Percentiles rank a stretch among this genome's conserved stretches.
phyloP scores from a whole-genome alignment of 2,113 vertebrate genomes.

The Apistogramma diplotaenia region DNA sequence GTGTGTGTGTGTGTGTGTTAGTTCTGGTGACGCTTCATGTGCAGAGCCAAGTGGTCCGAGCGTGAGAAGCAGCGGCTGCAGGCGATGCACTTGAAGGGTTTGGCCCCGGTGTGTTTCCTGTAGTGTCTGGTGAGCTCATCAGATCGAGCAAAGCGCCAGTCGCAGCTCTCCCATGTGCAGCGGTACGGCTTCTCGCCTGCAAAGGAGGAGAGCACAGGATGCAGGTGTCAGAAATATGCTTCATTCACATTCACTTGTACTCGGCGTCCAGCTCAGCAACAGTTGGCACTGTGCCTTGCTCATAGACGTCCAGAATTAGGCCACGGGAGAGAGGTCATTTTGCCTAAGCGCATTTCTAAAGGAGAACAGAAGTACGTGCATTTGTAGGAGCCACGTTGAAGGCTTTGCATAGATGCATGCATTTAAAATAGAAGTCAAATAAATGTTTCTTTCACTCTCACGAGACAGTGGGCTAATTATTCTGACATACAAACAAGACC shows the following conservation, averaged over 20 bases:
- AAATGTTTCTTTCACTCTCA: neutral
- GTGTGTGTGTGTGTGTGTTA: conserved; percentile 24
- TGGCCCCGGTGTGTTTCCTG: conserved; percentile 88
- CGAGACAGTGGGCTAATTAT: neutral
- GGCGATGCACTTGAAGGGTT: conserved; percentile 85
- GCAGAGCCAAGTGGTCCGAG: conserved; percentile 88
- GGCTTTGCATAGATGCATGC: too few species aligned
- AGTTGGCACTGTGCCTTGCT: too few species aligned
- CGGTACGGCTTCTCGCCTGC: conserved; percentile 76
- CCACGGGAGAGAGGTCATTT: too few species aligned
- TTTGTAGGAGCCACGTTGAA: too few species aligned
- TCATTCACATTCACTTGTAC: too few species aligned
- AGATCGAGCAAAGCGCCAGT: conserved; percentile 88
- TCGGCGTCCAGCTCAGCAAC: too few species aligned
- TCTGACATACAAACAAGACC: neutral
- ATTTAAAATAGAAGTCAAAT: too few species aligned
- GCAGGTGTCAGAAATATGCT: neutral
- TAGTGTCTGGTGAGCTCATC: conserved; percentile 88
- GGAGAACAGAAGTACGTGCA: too few species aligned
- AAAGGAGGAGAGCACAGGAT: neutral
- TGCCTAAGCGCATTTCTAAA: too few species aligned
- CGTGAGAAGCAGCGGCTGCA: conserved; percentile 90
- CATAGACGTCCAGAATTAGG: too few species aligned
- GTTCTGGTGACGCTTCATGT: conserved; percentile 91
- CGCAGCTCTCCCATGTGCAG: conserved; percentile 84